These are phyloP conservation scores for Furnarius figulus DNA, from an alignment of 2,113 vertebrate species.

Conservation along the genomic window DNA sequence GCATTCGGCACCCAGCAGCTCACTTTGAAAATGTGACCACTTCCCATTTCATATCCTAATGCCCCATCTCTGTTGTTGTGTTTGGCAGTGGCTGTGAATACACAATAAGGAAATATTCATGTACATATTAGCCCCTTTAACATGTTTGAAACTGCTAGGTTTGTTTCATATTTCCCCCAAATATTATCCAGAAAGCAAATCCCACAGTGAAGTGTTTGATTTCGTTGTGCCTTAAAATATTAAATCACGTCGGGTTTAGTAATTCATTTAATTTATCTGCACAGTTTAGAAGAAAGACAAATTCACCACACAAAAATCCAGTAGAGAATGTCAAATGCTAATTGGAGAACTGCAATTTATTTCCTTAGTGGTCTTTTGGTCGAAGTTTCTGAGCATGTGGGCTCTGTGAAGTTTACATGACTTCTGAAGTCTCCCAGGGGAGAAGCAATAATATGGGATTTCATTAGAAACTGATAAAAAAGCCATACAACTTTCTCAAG, in stretches of 20 bases:
- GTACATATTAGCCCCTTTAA: neutral
- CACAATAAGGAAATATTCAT: slow-evolving; percentile 20
- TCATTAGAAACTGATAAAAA: slow-evolving; percentile 42
- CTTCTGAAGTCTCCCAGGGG: slow-evolving; percentile 37
- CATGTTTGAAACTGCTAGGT: neutral
- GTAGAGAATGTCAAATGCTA: slow-evolving; percentile 23
- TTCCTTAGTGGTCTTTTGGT: slow-evolving; percentile 21
- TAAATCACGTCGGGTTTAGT: neutral
- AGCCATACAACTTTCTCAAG: slow-evolving; percentile 11
- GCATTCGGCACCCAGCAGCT: slow-evolving; percentile 33
- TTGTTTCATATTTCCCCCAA: slow-evolving; percentile 5
- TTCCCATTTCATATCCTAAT: slow-evolving; percentile 58
- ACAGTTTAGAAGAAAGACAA: slow-evolving; percentile 4
- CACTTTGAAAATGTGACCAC: slow-evolving; percentile 37
- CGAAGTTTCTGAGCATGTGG: neutral
- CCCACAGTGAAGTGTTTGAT: neutral
- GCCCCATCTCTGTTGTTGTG: neutral
- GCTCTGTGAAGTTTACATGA: slow-evolving; percentile 39
- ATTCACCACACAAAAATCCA: neutral
- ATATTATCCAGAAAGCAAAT: slow-evolving; percentile 11
- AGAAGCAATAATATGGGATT: slow-evolving; percentile 8
- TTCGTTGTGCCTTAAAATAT: slow-evolving; percentile 15
- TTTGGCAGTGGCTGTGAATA: slow-evolving; percentile 46
- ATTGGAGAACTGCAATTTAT: slow-evolving; percentile 10
- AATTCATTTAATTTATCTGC: slow-evolving; percentile 17